These are phyloP conservation scores for Nephrotoma appendiculata DNA, from an alignment of 2,888 invertebrate genomes.

Conservation along the genomic window DNA sequence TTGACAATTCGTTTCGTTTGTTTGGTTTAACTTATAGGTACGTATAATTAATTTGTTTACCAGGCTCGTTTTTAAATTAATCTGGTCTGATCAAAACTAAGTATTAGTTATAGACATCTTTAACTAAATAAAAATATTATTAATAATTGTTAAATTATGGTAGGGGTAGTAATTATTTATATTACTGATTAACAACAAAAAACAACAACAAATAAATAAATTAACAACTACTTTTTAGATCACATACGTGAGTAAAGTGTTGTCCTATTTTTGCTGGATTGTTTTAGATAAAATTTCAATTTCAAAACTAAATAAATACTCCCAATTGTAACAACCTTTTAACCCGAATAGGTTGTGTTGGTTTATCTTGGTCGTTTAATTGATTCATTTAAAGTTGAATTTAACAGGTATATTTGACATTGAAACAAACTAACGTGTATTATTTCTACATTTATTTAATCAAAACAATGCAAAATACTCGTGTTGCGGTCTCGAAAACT, in stretches of 20 bases:
- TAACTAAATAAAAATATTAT: not conserved
- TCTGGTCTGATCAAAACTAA: not conserved
- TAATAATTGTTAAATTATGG: not conserved
- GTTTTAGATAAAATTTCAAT: too few species aligned
- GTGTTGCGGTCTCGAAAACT: too few species aligned
- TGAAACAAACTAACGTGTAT: too few species aligned
- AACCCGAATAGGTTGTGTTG: too few species aligned
- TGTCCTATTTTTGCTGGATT: not conserved
- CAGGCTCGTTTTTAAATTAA: not conserved
- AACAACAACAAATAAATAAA: not conserved
- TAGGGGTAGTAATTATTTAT: not conserved
- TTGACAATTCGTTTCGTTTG: not conserved
- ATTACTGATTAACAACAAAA: not conserved
- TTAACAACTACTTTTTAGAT: not conserved
- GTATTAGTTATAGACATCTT: not conserved
- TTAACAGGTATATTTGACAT: too few species aligned
- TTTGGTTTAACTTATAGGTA: not conserved
- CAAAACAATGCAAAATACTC: too few species aligned
- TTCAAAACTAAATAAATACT: too few species aligned
- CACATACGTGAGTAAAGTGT: not conserved
- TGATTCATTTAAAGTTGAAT: too few species aligned
- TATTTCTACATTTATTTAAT: too few species aligned
- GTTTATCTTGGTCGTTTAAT: too few species aligned
- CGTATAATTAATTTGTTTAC: not conserved
- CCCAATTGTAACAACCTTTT: too few species aligned